phyloP scores from a whole-genome alignment of 2,113 vertebrate species.

The Damaliscus lunatus region DNA sequence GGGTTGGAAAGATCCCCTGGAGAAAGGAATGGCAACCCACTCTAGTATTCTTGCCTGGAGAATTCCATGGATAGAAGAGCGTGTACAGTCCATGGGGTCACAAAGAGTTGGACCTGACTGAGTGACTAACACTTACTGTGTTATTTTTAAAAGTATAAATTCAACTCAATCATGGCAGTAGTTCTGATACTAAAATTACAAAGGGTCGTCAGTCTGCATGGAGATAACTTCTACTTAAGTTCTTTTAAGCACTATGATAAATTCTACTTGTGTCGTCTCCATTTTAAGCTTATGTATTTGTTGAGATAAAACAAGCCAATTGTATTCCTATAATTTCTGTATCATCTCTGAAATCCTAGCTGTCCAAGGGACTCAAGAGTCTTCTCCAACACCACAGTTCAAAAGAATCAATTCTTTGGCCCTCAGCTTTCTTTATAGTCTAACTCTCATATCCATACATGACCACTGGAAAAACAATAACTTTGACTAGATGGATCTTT shows the following conservation, averaged over 20 bases:
- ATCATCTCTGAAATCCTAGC: neutral
- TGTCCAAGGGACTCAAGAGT: neutral
- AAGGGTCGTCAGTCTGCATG: neutral
- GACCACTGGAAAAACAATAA: neutral
- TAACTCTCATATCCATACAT: neutral
- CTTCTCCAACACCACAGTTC: neutral
- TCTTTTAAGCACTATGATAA: neutral
- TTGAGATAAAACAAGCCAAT: neutral
- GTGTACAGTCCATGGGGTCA: neutral
- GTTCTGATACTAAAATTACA: neutral
- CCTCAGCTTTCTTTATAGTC: neutral
- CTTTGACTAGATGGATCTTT: neutral
- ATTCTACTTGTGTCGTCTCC: neutral
- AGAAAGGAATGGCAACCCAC: neutral
- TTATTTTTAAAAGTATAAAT: neutral
- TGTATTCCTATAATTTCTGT: neutral
- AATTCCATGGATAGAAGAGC: neutral
- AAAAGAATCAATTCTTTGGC: neutral
- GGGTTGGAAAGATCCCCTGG: neutral
- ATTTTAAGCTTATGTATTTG: neutral
- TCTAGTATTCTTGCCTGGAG: neutral
- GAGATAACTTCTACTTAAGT: neutral
- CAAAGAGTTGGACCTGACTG: neutral
- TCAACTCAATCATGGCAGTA: neutral
- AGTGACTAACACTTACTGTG: neutral